Base-by-base conservation (phyloP, 2,888 invertebrate species). In the Pyrrhosoma nymphula region DNA sequence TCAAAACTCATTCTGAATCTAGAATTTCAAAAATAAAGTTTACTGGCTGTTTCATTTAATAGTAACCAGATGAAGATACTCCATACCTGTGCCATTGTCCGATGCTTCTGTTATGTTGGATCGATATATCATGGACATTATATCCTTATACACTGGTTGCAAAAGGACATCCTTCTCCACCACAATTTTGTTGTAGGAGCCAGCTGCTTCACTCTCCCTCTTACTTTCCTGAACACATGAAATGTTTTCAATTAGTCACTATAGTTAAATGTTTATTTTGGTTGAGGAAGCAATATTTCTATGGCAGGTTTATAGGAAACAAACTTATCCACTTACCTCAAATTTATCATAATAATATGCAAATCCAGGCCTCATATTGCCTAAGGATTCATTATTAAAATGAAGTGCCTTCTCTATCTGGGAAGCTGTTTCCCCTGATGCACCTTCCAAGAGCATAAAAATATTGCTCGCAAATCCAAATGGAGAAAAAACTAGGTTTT, bases 181-280 rank as follows among this genome's bases (percentile, higher is more conserved):
- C 90, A 95, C 95, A 20, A 96, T 96, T 95, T 96, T 96, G 95
- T 96, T 96, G 95, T 96, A 96, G 3, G 96, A 96, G 14, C 96
- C 96, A 14, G 96, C 96, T 23, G 96, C 95, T 95, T 96, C 96
- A 60, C 96, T 96, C 18, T 96, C 90, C 90, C 4, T 26, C 26
- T 69, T 39, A 47, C 39, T 93, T 39, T 56, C 93, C 93, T 93
- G 23, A 26, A 35, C 0, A 23, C n/a, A 93, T 47, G 4, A 63
- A 56, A 69, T 0, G 20, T 60, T 23, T 23, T 91, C 60, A 60
- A 60, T 60, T 4, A 47, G 47, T 47, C 35, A 60, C 6, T 26
- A 10, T 10, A 89, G 26, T 56, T 55, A 89, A 26, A 89, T 26
- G 47, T 47, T 47, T 47, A 47, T 47, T 47, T 4, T 4, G 47